A percentile compares a stretch with the other conserved stretches of the same genome.
These are phyloP conservation scores for Karalla daura DNA, from an alignment of 2,797 vertebrate genomes.

Conservation along the genomic window DNA sequence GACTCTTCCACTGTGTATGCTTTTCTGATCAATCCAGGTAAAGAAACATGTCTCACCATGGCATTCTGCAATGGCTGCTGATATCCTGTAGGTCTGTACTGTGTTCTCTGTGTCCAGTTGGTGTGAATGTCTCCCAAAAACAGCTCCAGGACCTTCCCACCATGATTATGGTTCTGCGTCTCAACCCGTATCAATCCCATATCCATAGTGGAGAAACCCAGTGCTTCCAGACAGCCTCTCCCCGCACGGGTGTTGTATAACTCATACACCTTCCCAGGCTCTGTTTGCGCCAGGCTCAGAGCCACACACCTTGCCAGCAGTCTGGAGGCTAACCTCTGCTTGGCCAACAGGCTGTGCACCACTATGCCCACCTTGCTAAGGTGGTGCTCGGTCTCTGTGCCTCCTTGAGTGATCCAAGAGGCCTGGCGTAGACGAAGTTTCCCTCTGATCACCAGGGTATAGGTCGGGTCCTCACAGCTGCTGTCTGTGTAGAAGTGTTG, in stretches of 20 bases:
- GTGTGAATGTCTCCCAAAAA: slow-evolving; percentile 93
- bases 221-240: slow-evolving; percentile 80
- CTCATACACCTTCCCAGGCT: slow-evolving; percentile 83
- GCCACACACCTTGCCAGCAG: slow-evolving; percentile 79
- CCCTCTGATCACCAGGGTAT: slow-evolving; percentile 90
- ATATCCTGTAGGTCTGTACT: slow-evolving; percentile 90
- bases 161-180: slow-evolving; percentile 77
- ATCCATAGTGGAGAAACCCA: slow-evolving; percentile 92
- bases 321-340: slow-evolving; percentile 75
- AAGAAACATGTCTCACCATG: slow-evolving; percentile 84
- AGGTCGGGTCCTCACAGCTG: slow-evolving; percentile 84
- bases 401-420: slow-evolving; percentile 92
- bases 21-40: background rate
- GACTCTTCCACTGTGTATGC: background rate
- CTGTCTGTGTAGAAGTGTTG: slow-evolving; percentile 92
- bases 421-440: slow-evolving; percentile 88
- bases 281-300: slow-evolving; percentile 64
- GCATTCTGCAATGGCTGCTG: slow-evolving; percentile 90
- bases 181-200: slow-evolving; percentile 89
- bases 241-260: slow-evolving; percentile 84
- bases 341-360: slow-evolving; percentile 85
- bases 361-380: slow-evolving; percentile 90
- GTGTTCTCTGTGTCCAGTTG: slow-evolving; percentile 84
- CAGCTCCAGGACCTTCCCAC: slow-evolving; percentile 86
- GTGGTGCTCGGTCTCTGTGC: slow-evolving; percentile 89